phyloP scores from a whole-genome alignment of 2,888 invertebrate genomes.

The Hydraecia micacea region DNA sequence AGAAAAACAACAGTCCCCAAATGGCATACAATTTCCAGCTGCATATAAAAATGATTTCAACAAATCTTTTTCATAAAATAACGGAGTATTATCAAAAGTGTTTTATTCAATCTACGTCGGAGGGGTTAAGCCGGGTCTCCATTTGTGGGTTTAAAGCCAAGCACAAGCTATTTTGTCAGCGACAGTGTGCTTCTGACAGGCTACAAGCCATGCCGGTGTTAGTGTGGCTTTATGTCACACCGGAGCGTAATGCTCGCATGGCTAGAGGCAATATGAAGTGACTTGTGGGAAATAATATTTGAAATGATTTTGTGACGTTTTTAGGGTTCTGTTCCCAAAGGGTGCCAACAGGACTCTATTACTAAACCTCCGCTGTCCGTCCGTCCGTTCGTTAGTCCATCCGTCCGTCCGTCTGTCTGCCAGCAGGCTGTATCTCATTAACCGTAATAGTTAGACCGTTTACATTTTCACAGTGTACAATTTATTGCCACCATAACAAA shows the following conservation, averaged over 20 bases:
- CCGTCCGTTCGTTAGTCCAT: too few species aligned
- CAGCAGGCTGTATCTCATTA: too few species aligned
- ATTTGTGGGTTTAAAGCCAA: slow-evolving; percentile 69
- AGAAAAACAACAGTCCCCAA: not conserved
- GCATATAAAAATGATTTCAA: slow-evolving; percentile 46
- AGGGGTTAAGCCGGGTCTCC: slow-evolving; percentile 67
- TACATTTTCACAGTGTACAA: too few species aligned
- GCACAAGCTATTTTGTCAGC: slow-evolving; percentile 72
- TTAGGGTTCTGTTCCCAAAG: not conserved
- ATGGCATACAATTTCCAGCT: slow-evolving; percentile 28
- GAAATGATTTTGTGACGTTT: not conserved
- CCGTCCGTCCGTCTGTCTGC: too few species aligned
- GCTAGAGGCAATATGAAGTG: not conserved
- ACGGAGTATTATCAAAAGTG: slow-evolving; percentile 62
- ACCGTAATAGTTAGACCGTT: too few species aligned
- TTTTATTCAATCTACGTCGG: slow-evolving; percentile 66
- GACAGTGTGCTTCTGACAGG: slow-evolving; percentile 67
- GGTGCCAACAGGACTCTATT: too few species aligned
- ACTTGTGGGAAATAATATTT: not conserved
- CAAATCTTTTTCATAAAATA: slow-evolving; percentile 43
- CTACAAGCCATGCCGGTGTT: slow-evolving; percentile 64
- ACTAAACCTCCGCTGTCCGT: too few species aligned
- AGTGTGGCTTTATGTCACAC: slow-evolving; percentile 53
- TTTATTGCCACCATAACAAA: too few species aligned
- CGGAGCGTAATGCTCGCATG: slow-evolving; percentile 37